Evolutionary conservation across 2,113 vertebrate genomes (phyloP), one percentile per base, ranked within the genome.

Genomic region (Spea bombifrons): DNA sequence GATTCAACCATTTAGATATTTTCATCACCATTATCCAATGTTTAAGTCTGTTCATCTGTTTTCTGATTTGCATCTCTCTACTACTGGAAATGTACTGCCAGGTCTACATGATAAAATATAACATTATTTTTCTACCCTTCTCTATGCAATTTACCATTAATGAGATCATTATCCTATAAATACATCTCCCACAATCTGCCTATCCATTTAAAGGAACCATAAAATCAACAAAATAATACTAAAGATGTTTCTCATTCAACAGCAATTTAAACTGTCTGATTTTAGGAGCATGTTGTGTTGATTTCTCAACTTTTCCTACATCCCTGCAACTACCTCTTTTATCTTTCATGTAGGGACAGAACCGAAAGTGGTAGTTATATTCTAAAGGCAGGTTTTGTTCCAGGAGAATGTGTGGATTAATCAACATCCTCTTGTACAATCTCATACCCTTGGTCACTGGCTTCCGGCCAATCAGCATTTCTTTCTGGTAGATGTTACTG

Each of bases 11-110:
- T 73, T 66, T 73, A n/a, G 71, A 74, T 80, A 80, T 73, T 80
- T 48, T 13, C 71, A 74, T 80, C 71, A 80, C 50, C 71, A 80
- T 80, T 80, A 74, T 66, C 50, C 57, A 48, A 5, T 67, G 70
- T 79, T 78, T 78, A 72, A 66, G 44, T 45, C n/a, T 72, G 70
- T 78, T 78, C 15, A n/a, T 45, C n/a, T 72, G 70, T 78, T 78
- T 9, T 72, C 8, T 66, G 7, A 5, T 78, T 78, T 78, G 76
- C 50, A 50, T 44, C 71, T 78, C 61, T 65, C 3, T 15, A 5
- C 61, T 72, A n/a, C 65, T 53, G 15, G 5, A 12, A 71, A 71
- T 59, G 49, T 71, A 16, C 17, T 71, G 17, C 53, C 49, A 71
- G 9, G 10, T 52, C 49, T 71, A 55, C 2, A 71, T 52, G 48